Conservation (phyloP, 2,888 invertebrate genomes). For the Atethmia centrago region DNA sequence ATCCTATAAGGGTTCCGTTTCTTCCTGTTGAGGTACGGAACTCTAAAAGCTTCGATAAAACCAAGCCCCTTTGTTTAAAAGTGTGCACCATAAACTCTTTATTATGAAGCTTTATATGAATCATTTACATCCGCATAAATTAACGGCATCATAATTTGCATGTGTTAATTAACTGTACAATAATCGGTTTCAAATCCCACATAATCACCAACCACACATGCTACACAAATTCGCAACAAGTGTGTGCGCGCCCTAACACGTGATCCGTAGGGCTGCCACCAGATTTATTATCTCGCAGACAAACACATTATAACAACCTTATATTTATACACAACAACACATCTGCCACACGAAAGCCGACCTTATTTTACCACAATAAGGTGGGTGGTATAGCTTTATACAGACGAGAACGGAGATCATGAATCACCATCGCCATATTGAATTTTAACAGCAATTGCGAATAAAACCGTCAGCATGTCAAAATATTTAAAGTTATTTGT, state of each 20-base stretch:
- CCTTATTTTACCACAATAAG: not conserved
- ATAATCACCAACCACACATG: constrained; percentile 45
- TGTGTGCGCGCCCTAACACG: constrained; percentile 45
- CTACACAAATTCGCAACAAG: constrained; percentile 37
- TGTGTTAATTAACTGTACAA: constrained; percentile 42
- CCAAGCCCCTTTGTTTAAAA: not conserved
- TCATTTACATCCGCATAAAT: constrained; percentile 14
- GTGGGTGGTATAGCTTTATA: not conserved
- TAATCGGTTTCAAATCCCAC: constrained; percentile 45
- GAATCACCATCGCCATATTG: constrained; percentile 73
- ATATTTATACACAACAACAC: constrained; percentile 19
- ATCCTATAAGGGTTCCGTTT: too few relatives aligned
- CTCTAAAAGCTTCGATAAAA: not conserved
- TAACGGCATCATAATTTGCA: constrained; percentile 39
- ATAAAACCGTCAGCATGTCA: constrained; percentile 77
- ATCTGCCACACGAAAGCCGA: not conserved
- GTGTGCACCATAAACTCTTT: not conserved
- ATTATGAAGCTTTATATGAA: not conserved
- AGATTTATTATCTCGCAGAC: constrained; percentile 63
- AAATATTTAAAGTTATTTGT: constrained; percentile 75
- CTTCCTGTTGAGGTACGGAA: too few relatives aligned
- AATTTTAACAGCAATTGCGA: constrained; percentile 72
- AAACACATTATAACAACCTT: constrained; percentile 59
- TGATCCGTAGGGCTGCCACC: constrained; percentile 58
- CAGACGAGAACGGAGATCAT: constrained; percentile 37